These are phyloP conservation scores for Epizoanthus scotinus DNA, from an alignment of 92 coral and sea anemone genomes.

Conservation along the genomic window DNA sequence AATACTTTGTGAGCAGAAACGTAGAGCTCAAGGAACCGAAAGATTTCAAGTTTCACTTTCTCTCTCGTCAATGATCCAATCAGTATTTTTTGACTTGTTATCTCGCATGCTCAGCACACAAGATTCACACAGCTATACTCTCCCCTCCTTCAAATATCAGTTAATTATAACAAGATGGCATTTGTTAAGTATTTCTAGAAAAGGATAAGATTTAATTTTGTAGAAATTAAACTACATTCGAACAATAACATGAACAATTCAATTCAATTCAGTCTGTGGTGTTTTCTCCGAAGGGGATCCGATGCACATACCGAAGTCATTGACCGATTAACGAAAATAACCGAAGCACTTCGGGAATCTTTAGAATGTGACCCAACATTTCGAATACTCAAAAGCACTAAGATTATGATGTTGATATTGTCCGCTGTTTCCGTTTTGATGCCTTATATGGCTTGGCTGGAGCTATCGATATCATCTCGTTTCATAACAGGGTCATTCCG, in stretches of 20 bases:
- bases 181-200: not conserved
- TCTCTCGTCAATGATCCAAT: too few relatives aligned
- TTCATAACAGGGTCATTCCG: not conserved
- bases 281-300: slow-evolving; percentile 20
- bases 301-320: slow-evolving; percentile 31
- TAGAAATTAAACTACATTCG: not conserved
- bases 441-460: slow-evolving; percentile 24
- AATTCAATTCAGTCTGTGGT: too few relatives aligned
- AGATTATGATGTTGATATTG: not conserved
- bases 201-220: not conserved
- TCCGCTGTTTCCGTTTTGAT: not conserved
- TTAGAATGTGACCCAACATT: slow-evolving; percentile 36
- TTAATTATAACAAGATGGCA: not conserved
- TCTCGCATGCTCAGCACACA: too few relatives aligned
- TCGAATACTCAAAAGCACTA: too few relatives aligned
- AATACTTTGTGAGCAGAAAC: too few relatives aligned
- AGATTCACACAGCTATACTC: not conserved
- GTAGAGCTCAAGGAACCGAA: too few relatives aligned
- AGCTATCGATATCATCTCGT: slow-evolving; percentile 28
- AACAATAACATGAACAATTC: too few relatives aligned
- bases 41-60: too few relatives aligned
- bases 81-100: too few relatives aligned
- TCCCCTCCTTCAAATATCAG: not conserved
- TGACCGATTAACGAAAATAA: slow-evolving; percentile 9
- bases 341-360: slow-evolving; percentile 36